These are phyloP conservation scores for Andrena hattorfiana DNA, from an alignment of 2,888 invertebrate species.

Conservation along the genomic window DNA sequence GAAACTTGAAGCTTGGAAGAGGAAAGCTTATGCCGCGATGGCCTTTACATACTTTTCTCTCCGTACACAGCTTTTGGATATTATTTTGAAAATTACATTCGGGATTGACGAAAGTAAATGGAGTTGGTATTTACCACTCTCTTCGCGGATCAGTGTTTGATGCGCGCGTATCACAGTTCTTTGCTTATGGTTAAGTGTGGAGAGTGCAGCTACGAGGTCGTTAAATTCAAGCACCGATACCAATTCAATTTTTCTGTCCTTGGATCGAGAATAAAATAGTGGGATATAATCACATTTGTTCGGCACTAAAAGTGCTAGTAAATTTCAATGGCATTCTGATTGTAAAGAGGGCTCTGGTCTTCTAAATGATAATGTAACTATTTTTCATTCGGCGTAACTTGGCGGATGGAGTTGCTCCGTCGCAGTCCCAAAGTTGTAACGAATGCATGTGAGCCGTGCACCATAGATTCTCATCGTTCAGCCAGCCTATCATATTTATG, in stretches of 20 bases:
- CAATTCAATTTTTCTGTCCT: background rate
- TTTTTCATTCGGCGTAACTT: slow-evolving; percentile 81
- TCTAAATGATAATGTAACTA: too few species aligned
- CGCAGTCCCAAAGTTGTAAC: slow-evolving; percentile 89
- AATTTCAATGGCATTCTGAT: too few species aligned
- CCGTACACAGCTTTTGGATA: slow-evolving; percentile 5
- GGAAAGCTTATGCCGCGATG: slow-evolving; percentile 5
- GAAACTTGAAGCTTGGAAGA: background rate
- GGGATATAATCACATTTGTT: too few species aligned
- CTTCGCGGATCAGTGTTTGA: background rate
- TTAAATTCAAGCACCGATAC: background rate
- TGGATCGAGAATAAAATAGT: background rate
- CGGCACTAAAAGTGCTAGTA: too few species aligned
- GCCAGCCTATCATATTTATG: slow-evolving; percentile 86
- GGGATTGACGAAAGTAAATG: slow-evolving; percentile 33
- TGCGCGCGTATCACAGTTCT: background rate
- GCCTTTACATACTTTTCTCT: background rate
- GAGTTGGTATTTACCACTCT: slow-evolving; percentile 29
- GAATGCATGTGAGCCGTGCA: slow-evolving; percentile 91
- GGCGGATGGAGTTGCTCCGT: slow-evolving; percentile 87
- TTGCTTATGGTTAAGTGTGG: background rate
- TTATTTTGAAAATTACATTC: slow-evolving; percentile 28
- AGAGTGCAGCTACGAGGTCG: background rate
- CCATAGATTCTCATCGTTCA: slow-evolving; percentile 85
- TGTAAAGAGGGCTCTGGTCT: too few species aligned